Evolutionary conservation across 2,888 invertebrate species (phyloP), one percentile per base, ranked within the genome.

Genomic region (Stratiomys singularior): DNA sequence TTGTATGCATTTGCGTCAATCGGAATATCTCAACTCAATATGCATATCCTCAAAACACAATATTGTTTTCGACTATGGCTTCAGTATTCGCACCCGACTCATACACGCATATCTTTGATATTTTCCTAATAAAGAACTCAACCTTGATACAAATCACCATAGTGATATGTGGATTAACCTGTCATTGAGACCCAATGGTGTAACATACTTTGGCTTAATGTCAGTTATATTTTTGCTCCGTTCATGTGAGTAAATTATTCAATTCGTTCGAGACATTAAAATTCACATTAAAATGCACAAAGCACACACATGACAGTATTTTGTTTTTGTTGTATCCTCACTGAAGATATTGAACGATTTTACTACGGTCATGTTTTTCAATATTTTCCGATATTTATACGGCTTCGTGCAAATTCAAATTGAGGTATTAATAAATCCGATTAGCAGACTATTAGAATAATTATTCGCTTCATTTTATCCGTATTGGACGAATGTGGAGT

Each of bases 351-450:
- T 37, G 23, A 67, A 37, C 5, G 67, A 44, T 37, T 67, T 37
- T 44, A 46, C 15, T 44, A 15, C 21, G 44, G 18, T 21, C 21
- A 67, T 67, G 67, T 67, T 67, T 67, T 44, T 67, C 67, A 67
- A 67, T 67, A 67, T 67, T 67, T 67, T 67, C 44, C 18, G 67
- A 67, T 44, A 46, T 67, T 67, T 67, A 21, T 67, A 44, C 46
- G 67, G 67, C 67, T 44, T 67, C 67, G 7, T 46, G 18, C 15
- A n/a, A 13, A 23, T 37, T 23, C 21, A 44, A 44, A 67, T 44
- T 67, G 46, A 37, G 23, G 23, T 67, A 44, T 21, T 67, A 44
- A 67, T 30, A 67, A 67, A 67, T 37, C 67, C 67, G 67, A 67
- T 67, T 67, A 67, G 44, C 11, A 4, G 30, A 44, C 21, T 15